phyloP scores from a whole-genome alignment of 2,888 invertebrate genomes.

The Sisyra nigra region DNA sequence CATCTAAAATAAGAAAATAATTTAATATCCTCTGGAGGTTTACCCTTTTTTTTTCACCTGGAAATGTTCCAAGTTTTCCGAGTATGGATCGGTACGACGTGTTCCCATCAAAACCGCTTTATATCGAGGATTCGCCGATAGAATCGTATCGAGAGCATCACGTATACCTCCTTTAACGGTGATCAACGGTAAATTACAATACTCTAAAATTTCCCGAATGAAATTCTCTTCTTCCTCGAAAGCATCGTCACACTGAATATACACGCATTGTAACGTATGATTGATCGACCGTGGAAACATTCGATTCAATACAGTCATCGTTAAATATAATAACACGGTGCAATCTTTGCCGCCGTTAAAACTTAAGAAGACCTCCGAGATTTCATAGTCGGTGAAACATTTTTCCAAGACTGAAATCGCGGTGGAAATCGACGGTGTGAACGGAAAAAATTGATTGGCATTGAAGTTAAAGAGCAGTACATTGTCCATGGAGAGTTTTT shows the following conservation, averaged over 20 bases:
- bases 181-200: conserved; percentile 58
- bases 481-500: too few relatives aligned
- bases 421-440: too few relatives aligned
- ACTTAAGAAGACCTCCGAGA: conserved; percentile 68
- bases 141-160: conserved; percentile 44
- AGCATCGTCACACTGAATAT: conserved; percentile 62
- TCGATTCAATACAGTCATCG: conserved; percentile 29
- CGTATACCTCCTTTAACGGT: conserved; percentile 56
- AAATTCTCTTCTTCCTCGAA: conserved; percentile 81
- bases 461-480: too few relatives aligned
- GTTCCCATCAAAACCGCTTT: conserved; percentile 88
- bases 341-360: conserved; percentile 99
- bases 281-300: conserved; percentile 20
- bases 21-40: not conserved
- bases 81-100: conserved; percentile 72
- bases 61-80: conserved; percentile 46
- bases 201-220: conserved; percentile 47
- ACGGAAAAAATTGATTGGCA: too few relatives aligned
- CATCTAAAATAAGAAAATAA: conserved; percentile 32
- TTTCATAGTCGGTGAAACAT: conserved; percentile 43
- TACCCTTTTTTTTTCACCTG: conserved; percentile 35
- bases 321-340: conserved; percentile 71
- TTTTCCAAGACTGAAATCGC: conserved; percentile 29
- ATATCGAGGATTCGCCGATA: conserved; percentile 38
- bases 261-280: conserved; percentile 46